Percentiles rank a stretch among this genome's conserved stretches.
Conservation (phyloP, 2,888 invertebrate genomes). For the Agrilus biguttatus region DNA sequence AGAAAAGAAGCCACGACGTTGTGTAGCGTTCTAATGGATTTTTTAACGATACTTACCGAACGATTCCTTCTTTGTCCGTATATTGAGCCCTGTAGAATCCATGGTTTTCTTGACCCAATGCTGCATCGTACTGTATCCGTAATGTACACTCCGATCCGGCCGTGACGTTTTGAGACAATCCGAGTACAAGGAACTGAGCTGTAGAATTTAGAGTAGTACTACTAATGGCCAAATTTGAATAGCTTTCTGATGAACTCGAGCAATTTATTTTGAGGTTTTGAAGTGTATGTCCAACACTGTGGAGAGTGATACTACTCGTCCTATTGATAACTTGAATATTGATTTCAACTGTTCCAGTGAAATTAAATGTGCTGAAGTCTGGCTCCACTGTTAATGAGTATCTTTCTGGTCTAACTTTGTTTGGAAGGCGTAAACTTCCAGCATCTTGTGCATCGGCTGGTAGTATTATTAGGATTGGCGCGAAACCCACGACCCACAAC, state of each 20-base stretch:
- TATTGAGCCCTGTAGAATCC: conserved; percentile 7
- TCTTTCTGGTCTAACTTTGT: conserved; percentile 2
- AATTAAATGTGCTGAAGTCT: conserved; percentile 5
- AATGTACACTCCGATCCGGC: no score
- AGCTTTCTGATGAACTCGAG: no score
- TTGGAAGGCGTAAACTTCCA: conserved; percentile 6
- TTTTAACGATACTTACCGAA: conserved; percentile 4
- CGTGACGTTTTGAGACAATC: no score
- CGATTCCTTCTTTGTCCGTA: conserved; percentile 1
- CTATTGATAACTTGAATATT: conserved; percentile 1
- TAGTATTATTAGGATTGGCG: no score
- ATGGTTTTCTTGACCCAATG: conserved; percentile 1
- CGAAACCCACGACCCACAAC: no score
- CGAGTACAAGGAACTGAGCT: no score
- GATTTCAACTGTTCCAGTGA: conserved; percentile 6
- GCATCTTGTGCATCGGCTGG: no score
- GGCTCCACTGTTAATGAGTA: conserved; percentile 8
- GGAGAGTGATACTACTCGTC: conserved; percentile 6
- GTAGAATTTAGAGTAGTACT: no score
- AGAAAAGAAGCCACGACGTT: no score
- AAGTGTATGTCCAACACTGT: background rate
- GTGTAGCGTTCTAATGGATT: no score
- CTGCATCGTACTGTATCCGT: background rate
- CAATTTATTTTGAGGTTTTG: no score
- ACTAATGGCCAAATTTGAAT: no score